Evolutionary conservation across 2,888 invertebrate genomes (phyloP), one percentile per base, ranked within the genome.

Genomic region (Nesidiocoris tenuis): DNA sequence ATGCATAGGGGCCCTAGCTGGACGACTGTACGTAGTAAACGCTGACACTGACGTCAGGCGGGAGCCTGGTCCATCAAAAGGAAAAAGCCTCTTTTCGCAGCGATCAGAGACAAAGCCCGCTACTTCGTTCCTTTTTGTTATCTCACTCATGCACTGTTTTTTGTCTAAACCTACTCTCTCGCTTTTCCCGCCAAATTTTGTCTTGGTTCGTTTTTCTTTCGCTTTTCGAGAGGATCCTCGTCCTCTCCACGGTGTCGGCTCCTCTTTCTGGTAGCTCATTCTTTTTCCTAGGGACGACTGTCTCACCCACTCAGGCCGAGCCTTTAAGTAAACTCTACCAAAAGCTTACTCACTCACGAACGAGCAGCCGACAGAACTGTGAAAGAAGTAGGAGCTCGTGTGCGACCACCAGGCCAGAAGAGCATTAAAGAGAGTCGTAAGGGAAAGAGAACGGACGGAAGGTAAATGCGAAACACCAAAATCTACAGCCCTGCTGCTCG

Each of bases 381-480:
- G 59, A 59, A 18, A 59, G 59, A 59, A 59, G n/a, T 3, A 59
- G 12, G 63, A 21, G 24, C 9, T 22, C 12, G 39, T 39, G 12
- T 39, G 12, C 12, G 39, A 12, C 12, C 39, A 39, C 39, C 3
- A 12, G 39, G 39, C 39, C 12, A 39, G 39, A 39, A 39, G 39
- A 12, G 39, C 39, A 39, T 39, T 39, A 39, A 39, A 39, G 39
- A 12, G 39, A 39, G 39, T 39, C 39, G 39, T 39, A 3, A 12
- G 3, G 39, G 12, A 23, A 23, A n/a, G 24, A 23, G 23, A 64
- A 21, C n/a, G 2, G 23, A 17, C n/a, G 19, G 22, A 17, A 24
- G 25, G 64, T 65, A 65, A 65, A 65, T 65, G 65, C 19, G 65
- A 25, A 65, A 65, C 65, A 65, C 65, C 39, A 65, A 65, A 39